Percentiles rank a stretch among this genome's conserved stretches.
Conservation (phyloP, 2,888 invertebrate species). For the Pomacea canaliculata region DNA sequence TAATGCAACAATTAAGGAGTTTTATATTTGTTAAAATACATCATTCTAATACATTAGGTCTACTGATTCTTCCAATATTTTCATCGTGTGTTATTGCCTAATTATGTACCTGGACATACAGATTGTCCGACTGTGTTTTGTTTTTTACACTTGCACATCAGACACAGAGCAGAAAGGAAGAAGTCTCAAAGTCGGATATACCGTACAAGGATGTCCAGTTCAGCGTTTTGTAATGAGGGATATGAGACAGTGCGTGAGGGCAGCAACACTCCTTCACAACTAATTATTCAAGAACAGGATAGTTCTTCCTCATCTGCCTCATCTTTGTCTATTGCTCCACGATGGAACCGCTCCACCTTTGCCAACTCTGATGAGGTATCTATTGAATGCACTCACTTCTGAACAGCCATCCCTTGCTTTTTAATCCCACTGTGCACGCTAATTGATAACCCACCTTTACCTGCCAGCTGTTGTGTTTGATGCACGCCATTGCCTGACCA, state of each 20-base stretch:
- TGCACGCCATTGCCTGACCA: too few relatives aligned
- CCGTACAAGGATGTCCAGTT: conserved; percentile 2
- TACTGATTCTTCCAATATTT: too few relatives aligned
- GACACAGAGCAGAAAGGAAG: conserved; percentile 10
- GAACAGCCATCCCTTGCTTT: background rate
- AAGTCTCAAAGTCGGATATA: conserved; percentile 15
- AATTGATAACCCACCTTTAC: background rate
- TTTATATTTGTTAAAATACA: too few relatives aligned
- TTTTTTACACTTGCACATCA: background rate
- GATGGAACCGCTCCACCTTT: conserved; percentile 23
- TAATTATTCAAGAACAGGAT: conserved; percentile 17
- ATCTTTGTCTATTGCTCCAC: conserved; percentile 20
- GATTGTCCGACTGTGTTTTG: too few relatives aligned
- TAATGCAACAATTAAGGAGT: too few relatives aligned
- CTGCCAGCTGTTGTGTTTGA: too few relatives aligned
- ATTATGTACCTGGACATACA: too few relatives aligned
- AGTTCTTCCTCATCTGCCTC: conserved; percentile 19
- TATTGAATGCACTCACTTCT: conserved; percentile 14
- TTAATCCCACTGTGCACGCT: background rate
- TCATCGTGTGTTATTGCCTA: too few relatives aligned
- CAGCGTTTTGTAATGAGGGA: conserved; percentile 21
- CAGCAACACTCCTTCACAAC: conserved; percentile 15
- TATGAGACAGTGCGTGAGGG: conserved; percentile 16
- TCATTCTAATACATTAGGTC: too few relatives aligned
- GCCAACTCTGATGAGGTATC: conserved; percentile 27